Evolutionary conservation across 2,797 vertebrate genomes (phyloP).

Genomic region (Nasua narica): DNA sequence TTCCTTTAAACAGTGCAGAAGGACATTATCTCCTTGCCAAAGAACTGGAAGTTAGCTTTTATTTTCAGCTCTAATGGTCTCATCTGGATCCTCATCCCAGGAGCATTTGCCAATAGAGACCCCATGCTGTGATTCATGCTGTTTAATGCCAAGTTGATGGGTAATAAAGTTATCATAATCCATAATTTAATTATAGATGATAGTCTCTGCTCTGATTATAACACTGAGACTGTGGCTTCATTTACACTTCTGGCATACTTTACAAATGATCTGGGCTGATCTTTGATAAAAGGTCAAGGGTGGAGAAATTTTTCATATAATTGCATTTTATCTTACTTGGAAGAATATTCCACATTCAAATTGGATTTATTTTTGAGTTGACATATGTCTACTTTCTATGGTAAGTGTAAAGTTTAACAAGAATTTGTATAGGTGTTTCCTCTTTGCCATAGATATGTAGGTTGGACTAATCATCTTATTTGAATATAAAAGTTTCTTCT

Average conservation of each 20-base stretch:
- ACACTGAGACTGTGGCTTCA: conserved; percentile 31
- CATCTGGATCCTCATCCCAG: conserved; percentile 53
- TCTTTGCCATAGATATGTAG: background rate
- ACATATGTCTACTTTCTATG: background rate
- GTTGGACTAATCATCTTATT: conserved; percentile 8
- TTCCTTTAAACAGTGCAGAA: conserved; percentile 53
- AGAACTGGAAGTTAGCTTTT: conserved; percentile 48
- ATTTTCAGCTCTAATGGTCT: conserved; percentile 69
- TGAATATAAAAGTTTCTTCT: conserved; percentile 12
- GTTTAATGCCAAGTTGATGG: conserved; percentile 63
- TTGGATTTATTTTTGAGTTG: conserved; percentile 54
- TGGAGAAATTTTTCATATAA: conserved; percentile 18
- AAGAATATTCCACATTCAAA: conserved; percentile 21
- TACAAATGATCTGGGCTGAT: conserved; percentile 58
- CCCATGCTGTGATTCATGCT: conserved; percentile 49
- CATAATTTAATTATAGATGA: conserved; percentile 72
- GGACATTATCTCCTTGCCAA: conserved; percentile 61
- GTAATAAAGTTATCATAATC: conserved; percentile 74
- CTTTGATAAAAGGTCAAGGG: conserved; percentile 57
- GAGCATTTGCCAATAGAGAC: conserved; percentile 52
- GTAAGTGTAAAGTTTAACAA: conserved; percentile 51
- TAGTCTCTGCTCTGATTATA: conserved; percentile 43
- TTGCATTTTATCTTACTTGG: conserved; percentile 30
- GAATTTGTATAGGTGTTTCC: background rate
- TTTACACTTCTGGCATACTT: conserved; percentile 66